These are phyloP conservation scores for Scaptodrosophila lebanonensis DNA, from an alignment of 1,140 invertebrate species.

Conservation along the genomic window DNA sequence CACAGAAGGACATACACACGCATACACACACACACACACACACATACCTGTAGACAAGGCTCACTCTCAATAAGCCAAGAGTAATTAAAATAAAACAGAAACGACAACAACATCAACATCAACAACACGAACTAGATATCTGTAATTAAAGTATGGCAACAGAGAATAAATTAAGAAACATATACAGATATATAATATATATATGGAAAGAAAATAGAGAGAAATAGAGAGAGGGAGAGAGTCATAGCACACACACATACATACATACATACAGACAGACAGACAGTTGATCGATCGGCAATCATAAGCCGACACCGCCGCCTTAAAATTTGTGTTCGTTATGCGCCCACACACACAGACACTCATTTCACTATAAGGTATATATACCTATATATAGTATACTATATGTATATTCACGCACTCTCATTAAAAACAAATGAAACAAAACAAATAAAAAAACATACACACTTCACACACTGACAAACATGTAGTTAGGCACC, in stretches of 20 bases:
- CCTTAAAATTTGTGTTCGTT: too few species aligned
- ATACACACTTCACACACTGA: too few species aligned
- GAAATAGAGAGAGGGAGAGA: background rate
- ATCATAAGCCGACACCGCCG: too few species aligned
- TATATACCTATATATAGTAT: too few species aligned
- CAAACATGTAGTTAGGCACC: too few species aligned
- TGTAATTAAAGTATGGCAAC: background rate
- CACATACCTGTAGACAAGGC: background rate
- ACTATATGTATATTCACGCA: too few species aligned
- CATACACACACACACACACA: background rate
- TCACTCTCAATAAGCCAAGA: conserved; percentile 16
- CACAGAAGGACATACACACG: background rate
- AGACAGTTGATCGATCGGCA: background rate
- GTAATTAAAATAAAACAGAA: background rate
- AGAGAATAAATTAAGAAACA: background rate
- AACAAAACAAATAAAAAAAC: too few species aligned
- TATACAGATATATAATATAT: too few species aligned
- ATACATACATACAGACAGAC: background rate
- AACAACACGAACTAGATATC: background rate
- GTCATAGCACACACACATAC: too few species aligned
- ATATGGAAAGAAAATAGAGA: background rate
- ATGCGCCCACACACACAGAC: too few species aligned
- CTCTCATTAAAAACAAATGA: too few species aligned
- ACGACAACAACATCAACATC: background rate
- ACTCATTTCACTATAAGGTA: too few species aligned